Conservation (phyloP, 2,113 vertebrate genomes). For the Syngnathus floridae region DNA sequence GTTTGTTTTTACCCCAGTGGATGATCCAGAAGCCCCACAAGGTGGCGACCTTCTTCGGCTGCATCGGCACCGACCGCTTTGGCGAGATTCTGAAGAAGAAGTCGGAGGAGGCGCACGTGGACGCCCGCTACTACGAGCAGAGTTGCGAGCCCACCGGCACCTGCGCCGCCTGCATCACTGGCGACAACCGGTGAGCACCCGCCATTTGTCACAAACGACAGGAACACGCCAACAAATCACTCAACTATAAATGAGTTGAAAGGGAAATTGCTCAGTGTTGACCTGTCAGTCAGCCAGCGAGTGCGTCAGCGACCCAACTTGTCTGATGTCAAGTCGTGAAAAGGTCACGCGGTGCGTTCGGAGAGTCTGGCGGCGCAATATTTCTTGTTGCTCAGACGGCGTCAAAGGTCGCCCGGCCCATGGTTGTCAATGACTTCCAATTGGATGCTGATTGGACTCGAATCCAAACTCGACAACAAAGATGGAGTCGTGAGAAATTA, state of each 20-base stretch:
- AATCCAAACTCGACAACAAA: too few relatives aligned
- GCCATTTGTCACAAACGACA: too few relatives aligned
- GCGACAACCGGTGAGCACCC: constrained; percentile 82
- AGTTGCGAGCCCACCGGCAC: constrained; percentile 88
- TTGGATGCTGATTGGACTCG: not conserved
- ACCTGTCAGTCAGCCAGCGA: constrained; percentile 61
- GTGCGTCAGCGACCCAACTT: constrained; percentile 50
- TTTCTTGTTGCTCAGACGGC: constrained; percentile 66
- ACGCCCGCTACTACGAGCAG: constrained; percentile 93
- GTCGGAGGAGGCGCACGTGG: constrained; percentile 85
- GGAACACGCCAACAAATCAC: too few relatives aligned
- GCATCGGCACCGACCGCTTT: constrained; percentile 89
- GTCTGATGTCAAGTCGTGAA: constrained; percentile 70
- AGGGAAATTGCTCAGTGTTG: not conserved
- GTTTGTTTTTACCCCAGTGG: constrained; percentile 77
- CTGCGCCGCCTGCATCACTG: constrained; percentile 95
- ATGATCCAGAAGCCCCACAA: constrained; percentile 94
- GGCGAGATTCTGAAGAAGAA: constrained; percentile 93
- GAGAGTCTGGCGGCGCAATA: constrained; percentile 59
- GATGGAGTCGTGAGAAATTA: too few relatives aligned
- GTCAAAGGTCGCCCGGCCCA: constrained; percentile 53
- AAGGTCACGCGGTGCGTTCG: constrained; percentile 64
- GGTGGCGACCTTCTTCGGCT: constrained; percentile 94
- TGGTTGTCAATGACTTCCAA: constrained; percentile 14
- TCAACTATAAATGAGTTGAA: too few relatives aligned